These are phyloP conservation scores for Saccopteryx leptura DNA, from an alignment of 2,113 vertebrate genomes.

Conservation along the genomic window DNA sequence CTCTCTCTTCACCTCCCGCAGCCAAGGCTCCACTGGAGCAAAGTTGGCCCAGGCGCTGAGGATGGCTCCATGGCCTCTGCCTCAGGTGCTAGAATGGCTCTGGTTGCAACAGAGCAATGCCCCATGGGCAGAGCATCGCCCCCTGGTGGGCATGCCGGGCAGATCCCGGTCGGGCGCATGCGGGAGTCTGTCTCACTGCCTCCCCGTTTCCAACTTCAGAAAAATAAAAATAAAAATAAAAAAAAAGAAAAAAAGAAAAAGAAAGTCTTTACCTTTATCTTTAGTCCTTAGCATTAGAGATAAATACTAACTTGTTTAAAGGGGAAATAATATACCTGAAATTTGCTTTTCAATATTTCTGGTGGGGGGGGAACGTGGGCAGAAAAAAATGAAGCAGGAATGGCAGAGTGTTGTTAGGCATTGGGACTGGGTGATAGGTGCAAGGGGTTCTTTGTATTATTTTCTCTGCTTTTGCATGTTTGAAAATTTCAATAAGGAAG, in stretches of 20 bases:
- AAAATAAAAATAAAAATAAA: no score
- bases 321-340: slow-evolving; percentile 63
- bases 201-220: no score
- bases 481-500: slow-evolving; percentile 37
- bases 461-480: not conserved
- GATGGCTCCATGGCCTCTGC: no score
- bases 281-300: slow-evolving; percentile 31
- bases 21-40: no score
- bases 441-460: not conserved
- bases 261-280: slow-evolving; percentile 26
- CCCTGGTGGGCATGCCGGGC: no score
- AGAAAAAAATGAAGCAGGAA: not conserved
- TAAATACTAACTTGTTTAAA: slow-evolving; percentile 39
- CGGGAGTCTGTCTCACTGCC: no score
- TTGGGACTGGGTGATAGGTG: not conserved
- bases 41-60: no score
- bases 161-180: no score
- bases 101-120: no score
- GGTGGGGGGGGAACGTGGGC: not conserved
- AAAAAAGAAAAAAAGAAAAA: not conserved
- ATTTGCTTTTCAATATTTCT: slow-evolving; percentile 37
- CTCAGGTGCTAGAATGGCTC: no score
- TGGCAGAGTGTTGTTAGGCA: not conserved
- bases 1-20: no score
- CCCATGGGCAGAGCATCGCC: no score